Conservation (phyloP, 2,797 vertebrate genomes). For the Heterohyrax brucei region DNA sequence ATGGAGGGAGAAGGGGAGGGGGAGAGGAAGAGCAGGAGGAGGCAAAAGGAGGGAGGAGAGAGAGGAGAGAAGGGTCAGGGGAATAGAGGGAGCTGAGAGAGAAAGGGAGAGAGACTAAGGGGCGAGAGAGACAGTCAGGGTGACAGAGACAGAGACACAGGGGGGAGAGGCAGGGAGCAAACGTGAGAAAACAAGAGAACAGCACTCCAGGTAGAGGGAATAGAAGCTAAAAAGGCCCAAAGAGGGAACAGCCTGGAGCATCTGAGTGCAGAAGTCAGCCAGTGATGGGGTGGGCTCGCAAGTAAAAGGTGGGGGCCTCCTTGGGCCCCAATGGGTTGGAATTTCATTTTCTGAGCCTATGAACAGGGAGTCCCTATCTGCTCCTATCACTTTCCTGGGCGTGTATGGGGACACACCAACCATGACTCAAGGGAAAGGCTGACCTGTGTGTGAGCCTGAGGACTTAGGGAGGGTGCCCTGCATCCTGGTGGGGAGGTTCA, state of each 20-base stretch:
- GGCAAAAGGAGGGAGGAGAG: too few species aligned
- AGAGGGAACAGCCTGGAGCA: background rate
- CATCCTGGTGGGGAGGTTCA: background rate
- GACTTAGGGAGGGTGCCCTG: too few species aligned
- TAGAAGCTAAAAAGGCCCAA: accelerated
- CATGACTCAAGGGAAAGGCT: too few species aligned
- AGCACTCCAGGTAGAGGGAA: background rate
- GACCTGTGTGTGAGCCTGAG: background rate
- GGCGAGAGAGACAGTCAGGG: background rate
- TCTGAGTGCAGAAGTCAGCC: background rate
- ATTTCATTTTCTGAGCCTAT: background rate
- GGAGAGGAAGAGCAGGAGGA: background rate
- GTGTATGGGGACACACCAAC: accelerated
- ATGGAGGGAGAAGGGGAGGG: accelerated
- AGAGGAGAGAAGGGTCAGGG: too few species aligned
- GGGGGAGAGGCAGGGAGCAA: background rate
- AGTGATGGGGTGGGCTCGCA: accelerated
- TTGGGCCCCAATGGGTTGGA: background rate
- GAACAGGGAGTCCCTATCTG: accelerated
- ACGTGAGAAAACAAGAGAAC: background rate
- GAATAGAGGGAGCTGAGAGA: too few species aligned
- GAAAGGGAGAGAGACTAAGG: too few species aligned
- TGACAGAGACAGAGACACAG: background rate
- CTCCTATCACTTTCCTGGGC: background rate
- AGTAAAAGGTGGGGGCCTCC: background rate